These are phyloP conservation scores for Speoplatyrhinus poulsoni DNA, from an alignment of 2,113 vertebrate genomes.

Conservation along the genomic window DNA sequence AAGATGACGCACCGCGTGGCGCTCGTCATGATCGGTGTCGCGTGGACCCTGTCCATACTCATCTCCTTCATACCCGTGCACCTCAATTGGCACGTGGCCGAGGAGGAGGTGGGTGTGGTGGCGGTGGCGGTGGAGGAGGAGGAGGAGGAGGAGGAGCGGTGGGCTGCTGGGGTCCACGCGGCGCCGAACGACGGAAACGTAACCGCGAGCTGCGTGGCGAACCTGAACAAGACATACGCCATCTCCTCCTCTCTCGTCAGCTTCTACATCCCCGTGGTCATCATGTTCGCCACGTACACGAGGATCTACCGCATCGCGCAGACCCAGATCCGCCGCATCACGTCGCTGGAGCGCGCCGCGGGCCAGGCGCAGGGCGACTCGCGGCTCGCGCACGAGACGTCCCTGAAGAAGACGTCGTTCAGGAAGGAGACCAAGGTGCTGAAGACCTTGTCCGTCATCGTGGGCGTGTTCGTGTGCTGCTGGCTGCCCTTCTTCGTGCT, in stretches of 20 bases:
- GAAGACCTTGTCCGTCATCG: constrained; percentile 83
- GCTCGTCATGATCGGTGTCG: constrained; percentile 76
- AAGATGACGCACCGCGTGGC: constrained; percentile 80
- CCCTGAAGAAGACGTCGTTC: constrained; percentile 73
- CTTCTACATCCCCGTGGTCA: constrained; percentile 81
- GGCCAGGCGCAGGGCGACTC: constrained; percentile 39
- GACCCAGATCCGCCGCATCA: constrained; percentile 81
- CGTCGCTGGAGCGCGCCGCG: constrained; percentile 78
- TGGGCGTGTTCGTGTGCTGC: constrained; percentile 86
- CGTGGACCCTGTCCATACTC: constrained; percentile 77
- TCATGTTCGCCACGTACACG: constrained; percentile 84
- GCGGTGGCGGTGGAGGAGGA: not conserved
- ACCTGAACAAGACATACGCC: constrained; percentile 79
- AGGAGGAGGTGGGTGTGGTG: constrained; percentile 44
- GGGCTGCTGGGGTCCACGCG: not conserved
- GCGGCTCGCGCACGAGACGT: constrained; percentile 66
- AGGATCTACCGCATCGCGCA: constrained; percentile 83
- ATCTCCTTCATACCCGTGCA: constrained; percentile 83
- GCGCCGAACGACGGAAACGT: constrained; percentile 22
- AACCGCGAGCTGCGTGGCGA: constrained; percentile 72
- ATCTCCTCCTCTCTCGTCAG: constrained; percentile 80
- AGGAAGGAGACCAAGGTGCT: constrained; percentile 85
- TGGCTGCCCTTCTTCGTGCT: constrained; percentile 86
- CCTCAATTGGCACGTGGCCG: constrained; percentile 79
- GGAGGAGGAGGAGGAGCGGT: not conserved